phyloP scores from a whole-genome alignment of 2,113 vertebrate species.

The Ariopsis seemanni region DNA sequence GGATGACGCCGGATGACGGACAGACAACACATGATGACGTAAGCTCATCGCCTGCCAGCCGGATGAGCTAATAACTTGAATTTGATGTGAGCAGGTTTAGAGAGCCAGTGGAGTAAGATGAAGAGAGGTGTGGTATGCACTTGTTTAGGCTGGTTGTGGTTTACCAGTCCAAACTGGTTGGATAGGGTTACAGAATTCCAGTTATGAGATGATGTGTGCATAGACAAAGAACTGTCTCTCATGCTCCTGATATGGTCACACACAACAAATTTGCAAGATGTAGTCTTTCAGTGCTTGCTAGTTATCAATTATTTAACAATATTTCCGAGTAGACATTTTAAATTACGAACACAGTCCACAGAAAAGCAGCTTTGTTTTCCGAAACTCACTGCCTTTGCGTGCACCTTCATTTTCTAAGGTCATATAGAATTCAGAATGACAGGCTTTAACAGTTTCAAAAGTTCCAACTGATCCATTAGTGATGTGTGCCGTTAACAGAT shows the following conservation, averaged over 20 bases:
- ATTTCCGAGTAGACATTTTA: not conserved
- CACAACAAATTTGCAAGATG: not conserved
- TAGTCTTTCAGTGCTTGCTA: not conserved
- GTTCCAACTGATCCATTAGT: not conserved
- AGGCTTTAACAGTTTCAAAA: not conserved
- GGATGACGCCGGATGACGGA: no score
- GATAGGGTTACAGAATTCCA: slow-evolving; percentile 1
- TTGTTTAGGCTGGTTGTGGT: slow-evolving; percentile 21
- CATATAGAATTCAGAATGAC: not conserved
- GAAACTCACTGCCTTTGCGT: no score
- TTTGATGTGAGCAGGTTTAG: not conserved
- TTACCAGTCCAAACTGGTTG: not conserved
- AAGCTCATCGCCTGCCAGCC: no score
- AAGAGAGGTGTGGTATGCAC: not conserved
- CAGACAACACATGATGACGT: no score
- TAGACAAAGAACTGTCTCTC: not conserved
- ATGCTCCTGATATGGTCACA: not conserved
- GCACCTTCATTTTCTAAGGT: not conserved
- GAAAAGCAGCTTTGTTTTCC: not conserved
- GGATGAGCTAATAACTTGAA: not conserved
- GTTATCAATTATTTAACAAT: not conserved
- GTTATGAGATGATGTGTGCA: not conserved
- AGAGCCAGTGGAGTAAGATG: not conserved
- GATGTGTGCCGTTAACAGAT: slow-evolving; percentile 22
- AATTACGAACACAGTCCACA: not conserved